Base-by-base conservation (phyloP, 2,113 vertebrate genomes). In the Melanostigma gelatinosum region DNA sequence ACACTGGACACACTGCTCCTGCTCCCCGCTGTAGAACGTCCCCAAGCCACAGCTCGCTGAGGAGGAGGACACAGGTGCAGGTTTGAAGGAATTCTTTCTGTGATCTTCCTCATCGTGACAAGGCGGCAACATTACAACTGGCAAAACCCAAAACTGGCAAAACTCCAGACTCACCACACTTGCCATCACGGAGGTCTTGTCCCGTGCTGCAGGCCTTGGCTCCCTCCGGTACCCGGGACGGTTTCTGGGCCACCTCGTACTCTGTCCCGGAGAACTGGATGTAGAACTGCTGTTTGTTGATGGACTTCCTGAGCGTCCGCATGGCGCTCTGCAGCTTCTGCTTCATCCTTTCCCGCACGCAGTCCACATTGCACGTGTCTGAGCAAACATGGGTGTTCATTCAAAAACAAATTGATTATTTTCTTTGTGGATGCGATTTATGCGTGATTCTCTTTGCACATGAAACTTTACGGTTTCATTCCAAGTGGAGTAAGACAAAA, bases 221-320 rank as follows among this genome's bases (percentile, higher is more conserved):
- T 32, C 89, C 95, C 61, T 97, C 96, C 0, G 78, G 77, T 36
- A 87, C 88, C 87, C 95, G 95, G 71, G 96, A 94, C 0, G 96
- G 94, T 82, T 96, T 96, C 92, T 97, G 97, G 64, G 97, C 97
- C 86, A 99, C 96, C 85, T 98, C 97, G 22, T 99, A 99, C 81
- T 98, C 97, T 0, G 96, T 96, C 87, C 97, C 97, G 0, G 97
- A 96, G 90, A 99, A 96, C 94, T 97, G 97, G 90, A 99, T 92
- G 83, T 96, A 98, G 93, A 99, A 98, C 91, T 97, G 97, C 92
- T 99, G 97, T 75, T 97, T 97, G 92, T 96, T 96, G 90, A 99
- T 95, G 84, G 98, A 96, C 95, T 97, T 99, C 63, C 97, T 95
- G 83, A 99, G 96, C 0, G 96, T 96, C 85, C 96, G 96, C 95